These are phyloP conservation scores for Pipistrellus pipistrellus DNA, from an alignment of 2,797 vertebrate genomes.

Conservation along the genomic window DNA sequence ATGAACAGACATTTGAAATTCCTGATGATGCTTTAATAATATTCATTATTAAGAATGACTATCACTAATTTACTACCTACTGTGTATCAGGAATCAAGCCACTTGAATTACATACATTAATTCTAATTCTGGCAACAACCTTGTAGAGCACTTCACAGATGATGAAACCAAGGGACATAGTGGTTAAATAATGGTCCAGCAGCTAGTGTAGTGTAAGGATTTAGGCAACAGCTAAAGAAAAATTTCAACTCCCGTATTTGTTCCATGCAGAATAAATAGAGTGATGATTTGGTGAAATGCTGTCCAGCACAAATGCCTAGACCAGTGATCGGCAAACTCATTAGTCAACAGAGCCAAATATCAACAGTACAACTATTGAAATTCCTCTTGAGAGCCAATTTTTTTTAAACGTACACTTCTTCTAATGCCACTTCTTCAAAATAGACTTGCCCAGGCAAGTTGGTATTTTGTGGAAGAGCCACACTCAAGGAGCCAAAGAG, in stretches of 20 bases:
- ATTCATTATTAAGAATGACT: not conserved
- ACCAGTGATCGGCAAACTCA: not conserved
- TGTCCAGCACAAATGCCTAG: not conserved
- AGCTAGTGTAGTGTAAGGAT: not conserved
- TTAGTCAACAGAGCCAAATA: no score
- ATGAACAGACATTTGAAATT: not conserved
- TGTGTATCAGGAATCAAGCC: not conserved
- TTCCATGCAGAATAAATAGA: not conserved
- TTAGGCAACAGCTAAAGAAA: not conserved
- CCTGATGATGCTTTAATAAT: constrained; percentile 9
- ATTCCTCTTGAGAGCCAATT: no score
- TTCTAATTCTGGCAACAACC: constrained; percentile 7
- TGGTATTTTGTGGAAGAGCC: no score
- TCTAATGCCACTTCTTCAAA: no score
- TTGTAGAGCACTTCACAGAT: not conserved
- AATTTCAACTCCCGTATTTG: not conserved
- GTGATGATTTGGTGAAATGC: constrained; percentile 5
- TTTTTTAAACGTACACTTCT: no score
- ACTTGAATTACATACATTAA: not conserved
- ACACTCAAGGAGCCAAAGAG: no score
- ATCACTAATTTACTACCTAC: not conserved
- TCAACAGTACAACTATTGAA: no score
- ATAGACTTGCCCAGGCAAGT: no score
- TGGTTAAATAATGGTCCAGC: not conserved
- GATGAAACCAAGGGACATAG: not conserved